phyloP scores from a whole-genome alignment of 2,797 vertebrate species.

The Gallinago solitaria region DNA sequence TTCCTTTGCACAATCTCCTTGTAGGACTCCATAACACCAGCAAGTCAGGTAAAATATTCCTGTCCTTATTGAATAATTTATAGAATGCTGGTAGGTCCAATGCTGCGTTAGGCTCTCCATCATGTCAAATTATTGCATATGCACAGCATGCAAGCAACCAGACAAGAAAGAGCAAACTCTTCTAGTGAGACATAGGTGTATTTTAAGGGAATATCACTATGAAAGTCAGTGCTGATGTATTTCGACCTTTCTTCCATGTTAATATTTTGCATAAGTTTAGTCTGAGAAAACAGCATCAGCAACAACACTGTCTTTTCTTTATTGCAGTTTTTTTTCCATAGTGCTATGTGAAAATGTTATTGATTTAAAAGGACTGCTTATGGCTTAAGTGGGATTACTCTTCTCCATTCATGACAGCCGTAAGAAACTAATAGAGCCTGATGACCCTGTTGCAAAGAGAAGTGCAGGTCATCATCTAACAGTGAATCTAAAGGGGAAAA shows the following conservation, averaged over 20 bases:
- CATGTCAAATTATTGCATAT: not conserved
- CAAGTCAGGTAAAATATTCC: not conserved
- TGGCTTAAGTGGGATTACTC: not conserved
- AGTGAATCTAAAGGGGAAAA: not conserved
- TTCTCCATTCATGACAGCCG: not conserved
- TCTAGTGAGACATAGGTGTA: not conserved
- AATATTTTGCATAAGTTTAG: not conserved
- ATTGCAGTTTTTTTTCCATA: not conserved
- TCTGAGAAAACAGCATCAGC: not conserved
- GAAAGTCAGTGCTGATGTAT: not conserved
- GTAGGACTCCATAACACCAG: not conserved
- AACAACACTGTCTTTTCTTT: not conserved
- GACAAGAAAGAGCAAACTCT: not conserved
- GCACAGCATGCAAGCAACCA: not conserved
- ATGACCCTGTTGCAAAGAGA: not conserved
- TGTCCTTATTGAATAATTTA: not conserved
- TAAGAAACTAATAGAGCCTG: not conserved
- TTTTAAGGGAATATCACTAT: not conserved
- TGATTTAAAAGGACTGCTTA: not conserved
- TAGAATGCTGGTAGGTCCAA: not conserved
- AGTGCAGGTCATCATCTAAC: not conserved
- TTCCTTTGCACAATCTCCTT: not conserved
- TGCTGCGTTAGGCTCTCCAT: not conserved
- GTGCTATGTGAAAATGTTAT: not conserved
- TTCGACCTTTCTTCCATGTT: not conserved